Evolutionary conservation across 2,113 vertebrate genomes (phyloP), one percentile per base, ranked within the genome.

Genomic region (Eonycteris spelaea): DNA sequence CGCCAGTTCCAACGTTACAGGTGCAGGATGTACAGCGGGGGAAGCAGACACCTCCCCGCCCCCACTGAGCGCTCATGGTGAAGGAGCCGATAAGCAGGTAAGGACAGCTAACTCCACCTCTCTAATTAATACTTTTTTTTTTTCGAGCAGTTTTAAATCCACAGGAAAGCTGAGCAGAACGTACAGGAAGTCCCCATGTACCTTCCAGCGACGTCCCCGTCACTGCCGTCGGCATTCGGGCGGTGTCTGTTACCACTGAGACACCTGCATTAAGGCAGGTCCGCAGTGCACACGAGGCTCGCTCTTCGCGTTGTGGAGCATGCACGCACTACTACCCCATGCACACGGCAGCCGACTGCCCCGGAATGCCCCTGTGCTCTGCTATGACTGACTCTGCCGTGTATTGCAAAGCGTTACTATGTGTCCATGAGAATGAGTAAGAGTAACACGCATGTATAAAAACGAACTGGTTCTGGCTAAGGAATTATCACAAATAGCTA

Each of bases 11-110:
- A 51, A 7, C 22, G n/a, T 13, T 40, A 19, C 40, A 67, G 3
- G 3, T 19, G 85, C 7, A 70, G 2, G 26, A 86, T 7, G 9
- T 7, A 59, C 1, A 57, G 5, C 10, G 5, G 7, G 6, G 1
- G 15, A 63, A 67, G 28, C 11, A 38, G 43, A 77, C 6, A 15
- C 2, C 26, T 24, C 65, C 35, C 7, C 40, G 21, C 9, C 55
- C 30, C 22, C 3, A 6, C 11, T 13, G 14, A 45, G 2, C 11
- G 9, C 65, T 59, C 80, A 13, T 55, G 80, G 80, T 12, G 45
- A 15, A 65, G 19, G 21, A 1, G 33, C 5, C 30, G 38, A 12
- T 38, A 45, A 16, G 14, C 19, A 24, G n/a, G 1, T 2, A 74
- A 38, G 24, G 2, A 43, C 14, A 35, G 11, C 9, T 30, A 53